Evolutionary conservation across 2,888 invertebrate species (phyloP), one percentile per base, ranked within the genome.

Genomic region (Pachliopta kotzebuea): DNA sequence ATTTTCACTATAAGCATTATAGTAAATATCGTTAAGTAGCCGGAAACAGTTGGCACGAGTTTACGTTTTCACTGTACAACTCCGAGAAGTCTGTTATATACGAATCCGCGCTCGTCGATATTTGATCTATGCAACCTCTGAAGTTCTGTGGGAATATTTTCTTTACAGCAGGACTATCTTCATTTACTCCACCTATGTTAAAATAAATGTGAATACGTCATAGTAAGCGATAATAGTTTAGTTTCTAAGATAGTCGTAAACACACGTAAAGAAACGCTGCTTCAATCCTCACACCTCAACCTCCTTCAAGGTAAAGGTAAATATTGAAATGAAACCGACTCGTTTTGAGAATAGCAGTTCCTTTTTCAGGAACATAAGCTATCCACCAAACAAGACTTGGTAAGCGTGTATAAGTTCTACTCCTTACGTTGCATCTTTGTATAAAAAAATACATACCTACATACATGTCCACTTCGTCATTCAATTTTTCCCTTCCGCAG

Each of bases 111-210:
- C 73, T 76, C 0, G 85, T 93, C 57, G 93, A 89, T 74, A 94
- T 92, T 69, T 92, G 90, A 76, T 93, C 93, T 68, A 94, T 89
- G 74, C 94, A 94, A 65, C 94, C 94, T 77, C 92, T 92, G 74
- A 94, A 94, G 68, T 93, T 93, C 65, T 91, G 80, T 6, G 88
- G 86, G 73, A 92, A 94, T 52, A 90, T 79, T 68, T 86, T 90
- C 70, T 86, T 90, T 8, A 91, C 82, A 78, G 80, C 72, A 69
- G 78, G 72, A 80, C 83, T 76, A 59, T 87, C 84, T 69, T 90
- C 87, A 37, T 92, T 90, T 68, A 93, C 87, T 56, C 94, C 94
- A 74, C 94, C 94, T 94, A 77, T 0, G 21, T 52, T 3, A 11
- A 52, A 52, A 52, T 45, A n/a, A n/a, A n/a, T 45, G n/a, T 45